Conservation (phyloP, 1,140 invertebrate species). For the Pseudachorutes palmiensis region DNA sequence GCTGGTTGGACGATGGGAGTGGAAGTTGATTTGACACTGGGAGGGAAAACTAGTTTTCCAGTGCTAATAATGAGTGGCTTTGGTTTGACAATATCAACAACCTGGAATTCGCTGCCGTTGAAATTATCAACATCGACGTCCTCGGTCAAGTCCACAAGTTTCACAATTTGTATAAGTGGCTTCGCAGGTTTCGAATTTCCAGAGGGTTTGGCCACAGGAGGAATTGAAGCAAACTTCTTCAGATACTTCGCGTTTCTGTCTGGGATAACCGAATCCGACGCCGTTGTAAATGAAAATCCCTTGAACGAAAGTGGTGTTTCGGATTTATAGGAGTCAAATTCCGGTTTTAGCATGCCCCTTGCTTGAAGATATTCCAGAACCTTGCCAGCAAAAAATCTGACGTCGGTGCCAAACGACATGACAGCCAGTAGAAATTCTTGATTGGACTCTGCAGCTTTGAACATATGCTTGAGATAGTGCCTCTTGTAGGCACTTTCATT, state of each 20-base stretch:
- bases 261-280: background rate
- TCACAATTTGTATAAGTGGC: background rate
- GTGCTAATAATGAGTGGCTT: too few relatives aligned
- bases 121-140: constrained; percentile 7
- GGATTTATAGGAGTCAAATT: background rate
- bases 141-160: background rate
- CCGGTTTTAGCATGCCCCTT: background rate
- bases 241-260: background rate
- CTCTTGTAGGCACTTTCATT: background rate
- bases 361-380: background rate
- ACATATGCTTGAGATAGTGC: background rate
- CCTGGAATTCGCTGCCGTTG: too few relatives aligned
- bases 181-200: background rate
- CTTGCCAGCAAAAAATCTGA: background rate
- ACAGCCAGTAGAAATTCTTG: background rate
- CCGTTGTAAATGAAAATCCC: too few relatives aligned
- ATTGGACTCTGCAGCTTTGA: background rate
- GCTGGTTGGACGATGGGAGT: background rate
- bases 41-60: too few relatives aligned
- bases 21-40: too few relatives aligned
- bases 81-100: too few relatives aligned
- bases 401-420: background rate
- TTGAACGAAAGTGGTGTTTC: too few relatives aligned
- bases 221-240: background rate
- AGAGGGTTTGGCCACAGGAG: background rate